Evolutionary conservation across 2,113 vertebrate genomes (phyloP).

Genomic region (Rhegmatorhina hoffmannsi): DNA sequence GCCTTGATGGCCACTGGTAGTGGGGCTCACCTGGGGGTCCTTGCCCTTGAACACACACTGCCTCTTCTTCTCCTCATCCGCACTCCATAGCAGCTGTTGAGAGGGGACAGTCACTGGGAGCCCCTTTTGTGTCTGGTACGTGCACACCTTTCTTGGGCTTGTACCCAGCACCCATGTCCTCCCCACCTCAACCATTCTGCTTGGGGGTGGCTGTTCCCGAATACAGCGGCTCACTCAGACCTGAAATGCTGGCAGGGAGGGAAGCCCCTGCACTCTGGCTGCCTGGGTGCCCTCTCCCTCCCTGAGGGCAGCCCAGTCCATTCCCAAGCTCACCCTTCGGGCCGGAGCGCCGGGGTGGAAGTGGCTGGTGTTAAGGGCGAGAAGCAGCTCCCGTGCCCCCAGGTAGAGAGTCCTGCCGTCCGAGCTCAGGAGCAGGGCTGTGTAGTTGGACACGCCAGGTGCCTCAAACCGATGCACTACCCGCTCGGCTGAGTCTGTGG

Average conservation of each 20-base stretch:
- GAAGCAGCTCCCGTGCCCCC: slow-evolving; percentile 86
- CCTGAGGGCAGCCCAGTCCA: background rate
- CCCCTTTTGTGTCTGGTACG: rapidly evolving
- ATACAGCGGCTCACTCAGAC: background rate
- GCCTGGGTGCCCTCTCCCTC: background rate
- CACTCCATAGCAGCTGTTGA: slow-evolving; percentile 85
- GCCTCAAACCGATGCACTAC: slow-evolving; percentile 76
- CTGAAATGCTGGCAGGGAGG: rapidly evolving
- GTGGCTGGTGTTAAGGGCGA: slow-evolving; percentile 80
- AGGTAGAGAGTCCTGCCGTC: slow-evolving; percentile 84
- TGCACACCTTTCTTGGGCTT: background rate
- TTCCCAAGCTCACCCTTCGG: slow-evolving; percentile 76
- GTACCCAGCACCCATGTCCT: background rate
- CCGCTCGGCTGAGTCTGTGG: slow-evolving; percentile 76
- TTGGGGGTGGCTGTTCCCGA: background rate
- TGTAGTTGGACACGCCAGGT: slow-evolving; percentile 82
- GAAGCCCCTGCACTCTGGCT: background rate
- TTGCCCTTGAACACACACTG: slow-evolving; percentile 97
- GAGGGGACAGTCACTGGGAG: background rate
- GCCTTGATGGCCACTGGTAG: rapidly evolving
- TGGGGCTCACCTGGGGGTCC: slow-evolving; percentile 85
- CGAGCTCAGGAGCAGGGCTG: slow-evolving; percentile 84
- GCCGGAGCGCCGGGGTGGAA: slow-evolving; percentile 62
- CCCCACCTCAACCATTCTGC: background rate
- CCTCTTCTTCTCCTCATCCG: slow-evolving; percentile 85